Evolutionary conservation across 2,113 vertebrate species (phyloP).

Genomic region (Panurus biarmicus): DNA sequence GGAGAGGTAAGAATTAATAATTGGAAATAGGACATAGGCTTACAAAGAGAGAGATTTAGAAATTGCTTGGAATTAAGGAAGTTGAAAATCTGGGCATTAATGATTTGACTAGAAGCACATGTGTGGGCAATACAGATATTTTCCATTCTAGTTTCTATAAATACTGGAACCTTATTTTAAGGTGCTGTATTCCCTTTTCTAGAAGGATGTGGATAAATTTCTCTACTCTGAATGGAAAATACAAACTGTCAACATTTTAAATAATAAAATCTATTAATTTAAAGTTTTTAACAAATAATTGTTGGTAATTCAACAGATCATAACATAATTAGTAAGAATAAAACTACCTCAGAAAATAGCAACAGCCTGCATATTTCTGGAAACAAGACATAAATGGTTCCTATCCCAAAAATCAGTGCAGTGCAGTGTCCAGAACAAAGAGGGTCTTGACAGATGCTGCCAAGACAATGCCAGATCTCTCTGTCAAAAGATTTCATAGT

Average conservation of each 20-base stretch:
- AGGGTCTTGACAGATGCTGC: background rate
- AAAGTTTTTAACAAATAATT: background rate
- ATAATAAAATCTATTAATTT: background rate
- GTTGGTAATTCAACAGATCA: background rate
- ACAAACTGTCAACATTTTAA: background rate
- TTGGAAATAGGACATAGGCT: background rate
- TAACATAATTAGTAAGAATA: background rate
- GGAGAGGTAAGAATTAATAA: background rate
- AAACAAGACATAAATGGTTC: background rate
- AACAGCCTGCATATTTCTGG: background rate
- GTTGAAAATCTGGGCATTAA: background rate
- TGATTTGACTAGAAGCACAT: background rate
- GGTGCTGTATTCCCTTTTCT: background rate
- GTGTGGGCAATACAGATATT: background rate
- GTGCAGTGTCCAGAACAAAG: background rate
- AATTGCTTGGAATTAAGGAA: constrained; percentile 1
- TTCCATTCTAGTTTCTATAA: background rate
- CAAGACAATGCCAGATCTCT: background rate
- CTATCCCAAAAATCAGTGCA: background rate
- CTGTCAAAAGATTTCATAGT: background rate
- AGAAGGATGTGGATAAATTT: background rate
- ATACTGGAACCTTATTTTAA: background rate
- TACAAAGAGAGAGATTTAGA: background rate
- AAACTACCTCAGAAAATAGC: background rate
- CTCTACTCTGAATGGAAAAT: background rate